A percentile compares a stretch with the other conserved stretches of the same genome.
Conservation (phyloP, 37 sponge, comb jelly and placozoan genomes). For the Aphrocallistes beatrix region DNA sequence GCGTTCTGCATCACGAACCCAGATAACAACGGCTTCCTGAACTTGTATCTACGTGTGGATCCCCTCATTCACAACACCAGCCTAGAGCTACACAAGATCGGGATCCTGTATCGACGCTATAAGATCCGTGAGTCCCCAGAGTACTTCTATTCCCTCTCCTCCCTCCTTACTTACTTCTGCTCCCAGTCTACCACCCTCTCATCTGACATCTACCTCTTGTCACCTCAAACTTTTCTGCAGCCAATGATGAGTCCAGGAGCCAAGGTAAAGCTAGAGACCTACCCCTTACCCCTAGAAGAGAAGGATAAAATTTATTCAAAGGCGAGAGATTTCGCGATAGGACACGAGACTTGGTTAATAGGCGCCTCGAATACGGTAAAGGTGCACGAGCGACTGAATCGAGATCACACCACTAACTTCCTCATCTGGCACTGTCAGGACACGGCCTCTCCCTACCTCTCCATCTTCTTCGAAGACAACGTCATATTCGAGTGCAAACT, state of each 20-base stretch:
- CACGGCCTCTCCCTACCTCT: not conserved
- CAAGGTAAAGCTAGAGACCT: not conserved
- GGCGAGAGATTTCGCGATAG: not conserved
- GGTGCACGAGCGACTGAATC: not conserved
- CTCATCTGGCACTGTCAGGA: not conserved
- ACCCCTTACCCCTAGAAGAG: not conserved
- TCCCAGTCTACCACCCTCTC: not conserved
- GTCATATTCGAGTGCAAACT: constrained; percentile 1
- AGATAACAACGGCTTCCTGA: not conserved
- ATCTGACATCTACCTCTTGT: not conserved
- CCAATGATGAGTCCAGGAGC: not conserved
- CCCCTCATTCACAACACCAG: not conserved
- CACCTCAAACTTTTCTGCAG: not conserved
- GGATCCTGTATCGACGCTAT: not conserved
- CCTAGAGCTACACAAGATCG: not conserved
- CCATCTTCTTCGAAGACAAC: not conserved
- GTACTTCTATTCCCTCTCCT: not conserved
- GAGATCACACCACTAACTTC: not conserved
- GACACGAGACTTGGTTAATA: not conserved
- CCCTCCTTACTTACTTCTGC: not conserved
- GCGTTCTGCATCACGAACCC: not conserved
- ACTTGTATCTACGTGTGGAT: not conserved
- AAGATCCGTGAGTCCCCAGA: not conserved
- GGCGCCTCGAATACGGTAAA: not conserved
- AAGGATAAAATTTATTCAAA: not conserved